Conservation (phyloP, 2,797 vertebrate species). For the Mionectes olivaceus region DNA sequence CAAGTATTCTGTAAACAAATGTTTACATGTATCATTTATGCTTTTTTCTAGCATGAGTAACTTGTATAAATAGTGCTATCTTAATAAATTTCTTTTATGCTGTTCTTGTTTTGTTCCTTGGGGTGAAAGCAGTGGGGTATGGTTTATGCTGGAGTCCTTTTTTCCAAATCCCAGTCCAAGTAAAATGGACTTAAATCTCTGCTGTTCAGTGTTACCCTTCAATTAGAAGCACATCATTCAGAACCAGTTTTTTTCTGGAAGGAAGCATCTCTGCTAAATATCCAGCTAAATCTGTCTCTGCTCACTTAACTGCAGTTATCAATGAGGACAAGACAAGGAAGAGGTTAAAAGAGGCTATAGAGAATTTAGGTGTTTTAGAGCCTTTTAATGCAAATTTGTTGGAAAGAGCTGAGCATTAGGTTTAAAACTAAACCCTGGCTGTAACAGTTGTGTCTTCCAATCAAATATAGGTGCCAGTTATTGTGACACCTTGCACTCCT, state of each 20-base stretch:
- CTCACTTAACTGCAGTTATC: background rate
- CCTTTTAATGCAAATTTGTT: background rate
- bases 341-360: background rate
- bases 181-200: background rate
- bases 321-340: background rate
- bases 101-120: slow-evolving; percentile 52
- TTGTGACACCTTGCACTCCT: background rate
- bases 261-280: background rate
- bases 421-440: background rate
- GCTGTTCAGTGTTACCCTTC: background rate
- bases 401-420: background rate
- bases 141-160: background rate
- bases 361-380: background rate
- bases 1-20: slow-evolving; percentile 83
- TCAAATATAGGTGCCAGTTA: background rate
- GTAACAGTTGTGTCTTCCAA: background rate
- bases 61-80: slow-evolving; percentile 83
- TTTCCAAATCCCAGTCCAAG: background rate
- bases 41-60: slow-evolving; percentile 88
- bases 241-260: background rate
- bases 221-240: background rate
- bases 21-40: slow-evolving; percentile 85
- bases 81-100: slow-evolving; percentile 75
- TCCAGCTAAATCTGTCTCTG: background rate
- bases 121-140: background rate